A percentile compares a stretch with the other conserved stretches of the same genome.
These are phyloP conservation scores for Proteles cristata DNA, from an alignment of 2,113 vertebrate species.

Conservation along the genomic window DNA sequence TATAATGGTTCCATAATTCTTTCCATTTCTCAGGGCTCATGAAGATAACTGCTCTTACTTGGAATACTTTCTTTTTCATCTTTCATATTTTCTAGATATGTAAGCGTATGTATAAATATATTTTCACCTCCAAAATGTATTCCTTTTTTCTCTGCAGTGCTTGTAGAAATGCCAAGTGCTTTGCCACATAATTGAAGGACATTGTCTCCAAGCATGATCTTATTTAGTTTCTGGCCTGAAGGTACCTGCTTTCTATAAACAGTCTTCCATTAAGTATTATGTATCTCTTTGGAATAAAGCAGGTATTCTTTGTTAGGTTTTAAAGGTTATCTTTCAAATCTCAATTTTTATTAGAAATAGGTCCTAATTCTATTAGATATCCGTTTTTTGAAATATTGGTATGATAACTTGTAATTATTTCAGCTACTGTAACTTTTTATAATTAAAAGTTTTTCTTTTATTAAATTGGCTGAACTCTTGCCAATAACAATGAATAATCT, in stretches of 20 bases:
- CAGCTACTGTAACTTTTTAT: not conserved
- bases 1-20: not conserved
- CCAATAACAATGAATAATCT: slow-evolving; percentile 4
- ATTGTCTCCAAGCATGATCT: not conserved
- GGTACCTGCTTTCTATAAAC: not conserved
- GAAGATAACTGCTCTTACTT: not conserved
- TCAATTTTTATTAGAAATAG: slow-evolving; percentile 47
- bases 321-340: not conserved
- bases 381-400: not conserved
- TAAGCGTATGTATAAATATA: not conserved
- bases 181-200: not conserved
- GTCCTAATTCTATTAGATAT: slow-evolving; percentile 38
- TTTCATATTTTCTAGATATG: not conserved
- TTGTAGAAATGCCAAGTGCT: not conserved
- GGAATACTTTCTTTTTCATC: not conserved
- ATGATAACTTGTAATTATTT: slow-evolving; percentile 39
- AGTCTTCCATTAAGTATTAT: not conserved
- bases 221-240: not conserved
- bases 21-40: not conserved
- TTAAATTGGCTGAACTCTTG: slow-evolving; percentile 41
- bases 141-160: not conserved
- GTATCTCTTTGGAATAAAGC: not conserved
- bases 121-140: not conserved
- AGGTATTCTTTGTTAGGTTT: not conserved
- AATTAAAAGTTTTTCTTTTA: slow-evolving; percentile 53